Evolutionary conservation across 2,888 invertebrate species (phyloP).

Genomic region (Ceramica pisi): DNA sequence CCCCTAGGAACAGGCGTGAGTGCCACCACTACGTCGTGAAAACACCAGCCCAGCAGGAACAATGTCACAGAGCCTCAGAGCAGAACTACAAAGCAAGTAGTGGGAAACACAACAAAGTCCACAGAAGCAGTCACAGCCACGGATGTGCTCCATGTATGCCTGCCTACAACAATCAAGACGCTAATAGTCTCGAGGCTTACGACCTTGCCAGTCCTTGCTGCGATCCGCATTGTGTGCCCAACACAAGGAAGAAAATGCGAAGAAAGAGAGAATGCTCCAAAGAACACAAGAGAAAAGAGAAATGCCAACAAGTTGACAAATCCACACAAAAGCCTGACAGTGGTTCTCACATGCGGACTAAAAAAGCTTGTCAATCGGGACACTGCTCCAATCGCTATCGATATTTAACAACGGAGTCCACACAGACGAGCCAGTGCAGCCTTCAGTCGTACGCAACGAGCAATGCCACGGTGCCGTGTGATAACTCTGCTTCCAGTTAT

Average conservation of each 20-base stretch:
- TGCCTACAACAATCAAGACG: slow-evolving; percentile 92
- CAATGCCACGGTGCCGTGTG: slow-evolving; percentile 92
- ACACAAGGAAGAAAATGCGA: slow-evolving; percentile 87
- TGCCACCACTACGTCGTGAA: slow-evolving; percentile 93
- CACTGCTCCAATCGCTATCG: slow-evolving; percentile 88
- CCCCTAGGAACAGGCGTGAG: slow-evolving; percentile 92
- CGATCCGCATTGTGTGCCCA: slow-evolving; percentile 96
- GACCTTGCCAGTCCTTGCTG: slow-evolving; percentile 97
- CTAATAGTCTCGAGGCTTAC: slow-evolving; percentile 95
- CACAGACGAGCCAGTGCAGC: slow-evolving; percentile 94
- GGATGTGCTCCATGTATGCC: slow-evolving; percentile 94
- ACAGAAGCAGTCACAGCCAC: slow-evolving; percentile 88
- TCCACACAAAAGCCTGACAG: slow-evolving; percentile 86
- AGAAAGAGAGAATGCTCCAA: slow-evolving; percentile 92
- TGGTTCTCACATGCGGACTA: slow-evolving; percentile 86
- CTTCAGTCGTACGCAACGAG: slow-evolving; percentile 96
- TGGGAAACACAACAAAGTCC: slow-evolving; percentile 81
- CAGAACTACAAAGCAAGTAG: slow-evolving; percentile 75
- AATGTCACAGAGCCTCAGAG: slow-evolving; percentile 83
- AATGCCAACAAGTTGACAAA: slow-evolving; percentile 89
- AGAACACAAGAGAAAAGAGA: slow-evolving; percentile 92
- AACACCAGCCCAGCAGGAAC: slow-evolving; percentile 71
- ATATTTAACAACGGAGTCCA: slow-evolving; percentile 92
- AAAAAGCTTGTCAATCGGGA: slow-evolving; percentile 83
- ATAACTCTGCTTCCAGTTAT: slow-evolving; percentile 95